These are phyloP conservation scores for Lamprologus sp. DNA, from an alignment of 2,113 vertebrate genomes.

Conservation along the genomic window DNA sequence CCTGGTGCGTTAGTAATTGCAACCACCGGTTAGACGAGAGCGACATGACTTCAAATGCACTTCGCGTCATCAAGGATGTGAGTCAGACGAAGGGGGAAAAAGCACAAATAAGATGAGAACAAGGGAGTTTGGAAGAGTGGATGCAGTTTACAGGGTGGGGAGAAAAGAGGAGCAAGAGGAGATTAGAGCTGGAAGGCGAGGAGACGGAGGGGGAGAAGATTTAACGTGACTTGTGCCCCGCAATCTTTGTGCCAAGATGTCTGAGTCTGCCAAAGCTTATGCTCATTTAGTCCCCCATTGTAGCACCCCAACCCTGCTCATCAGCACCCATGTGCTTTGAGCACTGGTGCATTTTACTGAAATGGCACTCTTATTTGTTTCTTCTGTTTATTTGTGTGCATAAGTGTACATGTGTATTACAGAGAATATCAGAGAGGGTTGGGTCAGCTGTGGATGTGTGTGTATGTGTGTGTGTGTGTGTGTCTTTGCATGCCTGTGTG, in stretches of 20 bases:
- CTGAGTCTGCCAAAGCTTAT: conserved; percentile 54
- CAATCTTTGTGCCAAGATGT: conserved; percentile 43
- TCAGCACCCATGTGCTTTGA: conserved; percentile 10
- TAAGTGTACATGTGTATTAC: neutral
- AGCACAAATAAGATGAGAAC: neutral
- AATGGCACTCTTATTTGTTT: neutral
- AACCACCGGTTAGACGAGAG: conserved; percentile 27
- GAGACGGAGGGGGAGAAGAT: conserved; percentile 37
- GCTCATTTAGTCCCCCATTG: conserved; percentile 19
- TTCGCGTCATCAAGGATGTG: conserved; percentile 23
- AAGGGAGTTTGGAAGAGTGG: conserved; percentile 5
- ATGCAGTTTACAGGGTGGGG: conserved; percentile 18
- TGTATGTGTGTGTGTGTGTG: neutral
- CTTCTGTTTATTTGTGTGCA: neutral
- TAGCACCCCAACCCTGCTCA: neutral
- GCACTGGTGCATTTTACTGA: neutral
- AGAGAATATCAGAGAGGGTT: neutral
- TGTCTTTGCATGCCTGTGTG: conserved; percentile 6
- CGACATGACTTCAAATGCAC: conserved; percentile 32
- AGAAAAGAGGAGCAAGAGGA: conserved; percentile 17
- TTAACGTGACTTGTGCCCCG: conserved; percentile 54
- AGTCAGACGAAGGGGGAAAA: conserved; percentile 9
- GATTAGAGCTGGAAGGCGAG: conserved; percentile 49
- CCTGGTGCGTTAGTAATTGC: conserved; percentile 43
- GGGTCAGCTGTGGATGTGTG: neutral